Evolutionary conservation across 2,888 invertebrate genomes (phyloP).

Genomic region (Elegia similella): DNA sequence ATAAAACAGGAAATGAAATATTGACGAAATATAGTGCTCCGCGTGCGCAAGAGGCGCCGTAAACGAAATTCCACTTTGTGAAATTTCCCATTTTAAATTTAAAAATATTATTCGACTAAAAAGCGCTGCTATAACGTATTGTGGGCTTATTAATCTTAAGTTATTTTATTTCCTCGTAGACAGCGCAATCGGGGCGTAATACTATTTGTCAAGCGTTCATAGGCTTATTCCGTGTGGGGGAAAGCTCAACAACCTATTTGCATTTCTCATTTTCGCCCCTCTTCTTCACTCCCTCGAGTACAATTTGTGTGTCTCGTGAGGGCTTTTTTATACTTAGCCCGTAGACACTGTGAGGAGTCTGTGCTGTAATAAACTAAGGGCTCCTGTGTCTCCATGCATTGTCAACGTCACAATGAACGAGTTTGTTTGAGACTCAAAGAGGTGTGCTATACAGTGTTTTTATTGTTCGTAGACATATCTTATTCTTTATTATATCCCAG

Average conservation of each 20-base stretch:
- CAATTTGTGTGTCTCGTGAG: constrained; percentile 55
- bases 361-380: constrained; percentile 11
- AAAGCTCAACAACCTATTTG: constrained; percentile 70
- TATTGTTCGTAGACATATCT: neutral
- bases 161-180: constrained; percentile 43
- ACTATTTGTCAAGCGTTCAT: constrained; percentile 68
- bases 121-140: constrained; percentile 26
- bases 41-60: constrained; percentile 29
- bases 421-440: constrained; percentile 7
- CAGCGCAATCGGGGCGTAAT: constrained; percentile 56
- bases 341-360: neutral
- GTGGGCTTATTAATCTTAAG: constrained; percentile 40
- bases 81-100: neutral
- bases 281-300: constrained; percentile 57
- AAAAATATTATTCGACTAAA: constrained; percentile 2
- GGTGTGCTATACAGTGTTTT: neutral
- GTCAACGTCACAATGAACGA: constrained; percentile 10
- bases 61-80: constrained; percentile 5
- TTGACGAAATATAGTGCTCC: constrained; percentile 48
- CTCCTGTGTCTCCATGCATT: constrained; percentile 9
- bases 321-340: constrained; percentile 36
- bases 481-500: neutral
- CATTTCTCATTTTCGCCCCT: constrained; percentile 76
- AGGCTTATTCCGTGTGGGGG: constrained; percentile 59
- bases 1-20: constrained; percentile 60